Evolutionary conservation across 2,113 vertebrate species (phyloP).

Genomic region (Salvelinus sp.): DNA sequence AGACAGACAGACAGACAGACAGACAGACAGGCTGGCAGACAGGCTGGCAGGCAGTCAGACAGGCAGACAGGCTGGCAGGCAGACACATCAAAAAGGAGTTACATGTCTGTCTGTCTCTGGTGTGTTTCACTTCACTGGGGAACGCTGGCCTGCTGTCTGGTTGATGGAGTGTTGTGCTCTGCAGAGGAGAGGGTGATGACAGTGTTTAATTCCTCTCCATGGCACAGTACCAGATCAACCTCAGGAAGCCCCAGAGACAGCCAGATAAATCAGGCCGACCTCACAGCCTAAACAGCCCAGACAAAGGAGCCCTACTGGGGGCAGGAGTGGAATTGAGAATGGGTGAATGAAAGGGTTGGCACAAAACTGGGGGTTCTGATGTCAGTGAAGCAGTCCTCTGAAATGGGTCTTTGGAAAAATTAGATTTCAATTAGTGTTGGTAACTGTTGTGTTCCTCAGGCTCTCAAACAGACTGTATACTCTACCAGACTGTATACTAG

Average conservation of each 20-base stretch:
- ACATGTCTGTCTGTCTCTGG: constrained; percentile 39
- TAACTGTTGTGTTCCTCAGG: neutral
- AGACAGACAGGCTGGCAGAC: too few relatives aligned
- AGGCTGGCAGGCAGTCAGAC: neutral
- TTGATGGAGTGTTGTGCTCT: constrained; percentile 40
- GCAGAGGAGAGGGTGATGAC: constrained; percentile 50
- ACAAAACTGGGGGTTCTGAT: neutral
- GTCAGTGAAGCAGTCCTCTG: constrained; percentile 34
- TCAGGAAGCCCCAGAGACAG: constrained; percentile 21
- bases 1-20: too few relatives aligned
- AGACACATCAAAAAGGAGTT: constrained; percentile 14
- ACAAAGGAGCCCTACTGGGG: neutral
- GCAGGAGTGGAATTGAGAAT: constrained; percentile 13
- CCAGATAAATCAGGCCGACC: constrained; percentile 21
- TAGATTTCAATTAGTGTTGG: neutral
- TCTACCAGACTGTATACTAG: too few relatives aligned
- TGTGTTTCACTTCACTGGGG: constrained; percentile 45
- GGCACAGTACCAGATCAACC: constrained; percentile 41
- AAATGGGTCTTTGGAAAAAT: constrained; percentile 23
- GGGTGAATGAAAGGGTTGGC: neutral
- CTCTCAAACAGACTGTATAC: neutral
- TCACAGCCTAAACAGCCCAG: constrained; percentile 22
- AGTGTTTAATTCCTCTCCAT: constrained; percentile 53
- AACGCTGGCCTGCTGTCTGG: constrained; percentile 44
- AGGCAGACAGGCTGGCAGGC: constrained; percentile 15